Base-by-base conservation (phyloP, 2,113 vertebrate genomes). In the Apteryx owenii region DNA sequence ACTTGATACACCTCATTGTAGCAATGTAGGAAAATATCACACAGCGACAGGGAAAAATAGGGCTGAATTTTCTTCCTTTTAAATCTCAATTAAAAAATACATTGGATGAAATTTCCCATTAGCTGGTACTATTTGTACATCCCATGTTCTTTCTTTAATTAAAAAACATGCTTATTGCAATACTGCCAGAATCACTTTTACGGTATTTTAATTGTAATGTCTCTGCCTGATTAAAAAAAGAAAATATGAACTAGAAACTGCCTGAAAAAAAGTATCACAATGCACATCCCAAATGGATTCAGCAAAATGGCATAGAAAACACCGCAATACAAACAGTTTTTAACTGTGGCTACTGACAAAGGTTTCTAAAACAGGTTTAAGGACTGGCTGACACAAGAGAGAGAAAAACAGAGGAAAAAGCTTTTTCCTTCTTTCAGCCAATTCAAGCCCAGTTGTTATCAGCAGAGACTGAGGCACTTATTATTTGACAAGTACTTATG, bases 111-210 rank as follows among this genome's bases (percentile, higher is more conserved):
- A 97, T 95, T 97, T 97, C 97, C 98, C 97, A 97, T 98, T 97
- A 98, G 97, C 97, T 96, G 88, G 80, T 95, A 97, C 92, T 96
- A 96, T 96, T 98, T 97, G 93, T 96, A 96, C 94, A 96, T 97
- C 88, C 95, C 97, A 87, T 95, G 93, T 98, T 98, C 97, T 97
- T 97, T 48, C 98, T 98, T 98, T 98, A 98, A 98, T 98, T 98
- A 98, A 98, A 98, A 98, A 98, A 98, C 98, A 97, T 98, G 97
- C 97, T 98, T 98, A 98, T 98, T 98, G 97, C 97, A 97, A 98
- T 97, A 97, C 96, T 98, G 98, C 98, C 96, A 97, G 98, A 98
- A 98, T 98, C 89, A 5, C 92, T 98, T 98, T 98, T 98, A 98
- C 80, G 96, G 97, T 98, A 97, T 98, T 98, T 98, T 98, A 98